These are phyloP conservation scores for Trissoscelio sp. DNA, from an alignment of 2,888 invertebrate genomes.

Conservation along the genomic window DNA sequence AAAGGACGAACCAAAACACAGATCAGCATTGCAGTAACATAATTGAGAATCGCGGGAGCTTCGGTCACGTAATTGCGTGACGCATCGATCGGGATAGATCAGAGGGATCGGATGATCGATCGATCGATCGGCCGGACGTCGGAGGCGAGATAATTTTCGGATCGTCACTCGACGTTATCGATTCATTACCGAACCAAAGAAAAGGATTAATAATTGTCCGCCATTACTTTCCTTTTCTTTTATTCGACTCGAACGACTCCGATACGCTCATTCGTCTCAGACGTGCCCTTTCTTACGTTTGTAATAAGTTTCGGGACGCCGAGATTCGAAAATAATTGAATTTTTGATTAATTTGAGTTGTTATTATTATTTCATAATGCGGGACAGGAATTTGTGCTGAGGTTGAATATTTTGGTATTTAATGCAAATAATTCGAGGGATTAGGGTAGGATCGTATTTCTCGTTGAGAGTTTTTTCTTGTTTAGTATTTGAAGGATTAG, in stretches of 20 bases:
- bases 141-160: conserved; percentile 68
- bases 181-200: conserved; percentile 62
- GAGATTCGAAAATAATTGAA: conserved; percentile 55
- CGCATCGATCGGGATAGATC: conserved; percentile 69
- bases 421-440: conserved; percentile 14
- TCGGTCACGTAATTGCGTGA: conserved; percentile 69
- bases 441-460: conserved; percentile 1
- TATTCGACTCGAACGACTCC: conserved; percentile 37
- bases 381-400: background rate
- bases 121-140: conserved; percentile 60
- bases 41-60: conserved; percentile 68
- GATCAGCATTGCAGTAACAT: conserved; percentile 67
- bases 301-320: conserved; percentile 37
- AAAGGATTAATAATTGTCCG: conserved; percentile 49
- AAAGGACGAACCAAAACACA: conserved; percentile 49
- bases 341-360: conserved; percentile 49
- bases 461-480: conserved; percentile 12
- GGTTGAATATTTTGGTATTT: background rate
- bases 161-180: conserved; percentile 68
- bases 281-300: conserved; percentile 7
- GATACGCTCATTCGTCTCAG: conserved; percentile 44
- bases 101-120: conserved; percentile 67
- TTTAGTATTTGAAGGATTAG: background rate
- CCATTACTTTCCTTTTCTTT: conserved; percentile 53
- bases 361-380: conserved; percentile 23